Base-by-base conservation (phyloP, 1,140 invertebrate species). In the Neodiprion fabricii region DNA sequence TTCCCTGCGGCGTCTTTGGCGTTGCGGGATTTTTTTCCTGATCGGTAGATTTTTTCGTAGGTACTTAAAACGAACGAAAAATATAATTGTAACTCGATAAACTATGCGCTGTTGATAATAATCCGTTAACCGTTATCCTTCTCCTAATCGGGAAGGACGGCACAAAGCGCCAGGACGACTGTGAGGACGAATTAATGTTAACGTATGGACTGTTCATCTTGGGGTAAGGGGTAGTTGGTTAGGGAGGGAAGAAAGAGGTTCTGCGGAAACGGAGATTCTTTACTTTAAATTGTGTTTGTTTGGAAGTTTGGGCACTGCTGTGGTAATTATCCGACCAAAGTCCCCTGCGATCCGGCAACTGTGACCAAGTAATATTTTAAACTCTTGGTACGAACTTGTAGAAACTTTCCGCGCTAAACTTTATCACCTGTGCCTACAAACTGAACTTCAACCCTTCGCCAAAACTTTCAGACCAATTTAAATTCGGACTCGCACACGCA, bases 211-310 rank as follows among this genome's bases (percentile, higher is more conserved):
- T 61, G n/a, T 61, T 61, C n/a, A 17, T 61, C 53, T 61, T 61
- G 53, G 8, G 53, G 53, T 9, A 17, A 61, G 53, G 53, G 53
- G n/a, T 7, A 40, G 28, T 5, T 40, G 21, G 69, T 21, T 53
- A 53, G 75, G 72, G n/a, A 1, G 14, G 72, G 66, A 77, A 77
- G 73, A 70, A 76, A 76, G 73, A 68, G 70, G 73, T 73, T 76
- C 66, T 75, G 76, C 70, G 76, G 70, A 21, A 69, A 21, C 14
- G 40, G 21, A 8, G 67, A 69, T 69, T 69, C 67, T 75, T 76
- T 77, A 81, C 76, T 80, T 77, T 73, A 80, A 84, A 85, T 85
- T 85, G 77, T 78, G 76, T 80, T 85, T 84, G 82, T 83, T 84
- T 76, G 79, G 82, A 81, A 84, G 81, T 84, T 84, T 79, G 76